Evolutionary conservation across 2,797 vertebrate species (phyloP).

Genomic region (Diceros bicornis): DNA sequence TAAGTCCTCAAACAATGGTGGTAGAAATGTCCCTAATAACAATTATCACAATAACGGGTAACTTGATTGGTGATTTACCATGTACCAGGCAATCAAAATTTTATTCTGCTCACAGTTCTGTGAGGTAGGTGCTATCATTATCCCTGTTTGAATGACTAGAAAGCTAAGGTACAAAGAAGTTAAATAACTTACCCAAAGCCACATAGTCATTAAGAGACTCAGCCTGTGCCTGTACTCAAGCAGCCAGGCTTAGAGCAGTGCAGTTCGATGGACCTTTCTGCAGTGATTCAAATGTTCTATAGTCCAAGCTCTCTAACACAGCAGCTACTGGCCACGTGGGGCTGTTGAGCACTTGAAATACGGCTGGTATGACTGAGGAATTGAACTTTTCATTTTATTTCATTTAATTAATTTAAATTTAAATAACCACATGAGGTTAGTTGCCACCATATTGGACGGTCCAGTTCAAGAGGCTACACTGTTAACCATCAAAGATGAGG

Average conservation of each 20-base stretch:
- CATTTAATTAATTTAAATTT: slow-evolving; percentile 1
- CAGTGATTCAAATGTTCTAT: not conserved
- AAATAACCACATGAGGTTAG: not conserved
- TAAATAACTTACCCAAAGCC: not conserved
- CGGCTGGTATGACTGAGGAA: not conserved
- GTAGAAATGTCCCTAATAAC: not conserved
- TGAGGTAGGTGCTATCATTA: not conserved
- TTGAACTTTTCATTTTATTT: slow-evolving; percentile 3
- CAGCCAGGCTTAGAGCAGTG: not conserved
- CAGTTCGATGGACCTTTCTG: not conserved
- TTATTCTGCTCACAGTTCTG: slow-evolving; percentile 7
- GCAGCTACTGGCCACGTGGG: not conserved
- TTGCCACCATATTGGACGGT: not conserved
- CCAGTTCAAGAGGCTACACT: not conserved
- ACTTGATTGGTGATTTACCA: not conserved
- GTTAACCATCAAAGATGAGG: not conserved
- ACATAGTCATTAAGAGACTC: not conserved
- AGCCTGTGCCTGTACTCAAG: not conserved
- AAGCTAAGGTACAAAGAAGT: slow-evolving; percentile 6
- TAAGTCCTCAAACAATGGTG: not conserved
- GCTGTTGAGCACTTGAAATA: not conserved
- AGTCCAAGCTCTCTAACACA: not conserved
- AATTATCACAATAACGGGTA: not conserved
- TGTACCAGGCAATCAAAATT: not conserved
- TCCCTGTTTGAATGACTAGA: not conserved